Evolutionary conservation across 1,140 invertebrate genomes (phyloP), one percentile per base, ranked within the genome.

Genomic region (Tribolium madens): DNA sequence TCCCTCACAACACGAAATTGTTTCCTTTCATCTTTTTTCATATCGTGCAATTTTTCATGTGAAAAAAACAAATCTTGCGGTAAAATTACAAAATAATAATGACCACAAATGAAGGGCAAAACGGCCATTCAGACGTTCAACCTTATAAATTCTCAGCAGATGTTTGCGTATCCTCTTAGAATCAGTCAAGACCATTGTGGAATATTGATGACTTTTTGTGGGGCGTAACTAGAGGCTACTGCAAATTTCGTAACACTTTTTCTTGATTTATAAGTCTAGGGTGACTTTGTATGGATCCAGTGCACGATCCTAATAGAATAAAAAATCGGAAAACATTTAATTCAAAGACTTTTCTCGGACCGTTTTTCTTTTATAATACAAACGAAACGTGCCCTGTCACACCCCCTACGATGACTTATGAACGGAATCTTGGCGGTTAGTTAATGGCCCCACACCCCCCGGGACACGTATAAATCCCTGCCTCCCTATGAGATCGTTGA

Each of bases 161-260:
- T 64, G 57, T 64, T 64, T 64, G 14, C 57, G 21, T 3, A 64
- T 31, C 57, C 26, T 33, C 26, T 64, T 33, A 12, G 26, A 33
- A 64, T 64, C 26, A 64, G 26, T 14, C 21, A 18, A 31, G 57
- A 14, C 26, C 57, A 18, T 33, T 64, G 57, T 33, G 21, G 57
- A 64, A 64, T 64, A 64, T 64, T 64, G 57, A 64, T 64, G 57
- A 64, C 57, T 64, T 57, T 57, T 31, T 33, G 57, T 31, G 26
- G 57, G 57, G 57, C 57, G 57, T 64, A 33, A 64, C 57, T 18
- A 12, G 57, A 33, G 57, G 57, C 57, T 64, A 64, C 57, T 64
- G 57, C 57, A 64, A 64, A 64, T 64, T 64, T 33, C 57, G 57
- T 64, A 26, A 64, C 57, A 64, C 57, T 64, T 64, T 31, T 21